Evolutionary conservation across 2,888 invertebrate species (phyloP).

Genomic region (Sycophila texana): DNA sequence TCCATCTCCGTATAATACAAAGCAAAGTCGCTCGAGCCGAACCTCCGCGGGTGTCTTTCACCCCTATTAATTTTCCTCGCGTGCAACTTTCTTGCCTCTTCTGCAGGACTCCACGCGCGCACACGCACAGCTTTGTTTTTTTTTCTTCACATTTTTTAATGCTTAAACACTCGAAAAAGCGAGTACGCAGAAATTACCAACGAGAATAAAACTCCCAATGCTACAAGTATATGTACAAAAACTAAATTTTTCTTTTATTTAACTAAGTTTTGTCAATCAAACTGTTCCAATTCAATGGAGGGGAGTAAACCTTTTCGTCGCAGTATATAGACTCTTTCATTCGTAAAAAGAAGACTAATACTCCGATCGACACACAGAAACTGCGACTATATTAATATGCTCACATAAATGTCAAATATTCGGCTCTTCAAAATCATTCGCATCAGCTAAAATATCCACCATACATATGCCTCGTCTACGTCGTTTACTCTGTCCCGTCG

Average conservation of each 20-base stretch:
- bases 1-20: neutral
- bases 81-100: neutral
- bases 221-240: too few relatives aligned
- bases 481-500: neutral
- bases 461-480: neutral
- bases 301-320: neutral
- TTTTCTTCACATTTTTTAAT: neutral
- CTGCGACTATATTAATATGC: too few relatives aligned
- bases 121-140: slow-evolving; percentile 12
- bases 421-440: too few relatives aligned
- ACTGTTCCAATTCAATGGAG: too few relatives aligned
- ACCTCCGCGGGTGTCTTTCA: slow-evolving; percentile 37
- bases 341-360: too few relatives aligned
- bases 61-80: slow-evolving; percentile 11
- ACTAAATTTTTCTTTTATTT: neutral
- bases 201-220: too few relatives aligned
- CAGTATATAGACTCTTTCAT: too few relatives aligned
- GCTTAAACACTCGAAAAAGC: too few relatives aligned
- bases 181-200: neutral
- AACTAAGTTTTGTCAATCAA: neutral
- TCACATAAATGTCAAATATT: too few relatives aligned
- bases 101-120: neutral
- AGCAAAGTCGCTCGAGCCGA: slow-evolving; percentile 34
- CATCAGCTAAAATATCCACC: too few relatives aligned
- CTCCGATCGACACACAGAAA: too few relatives aligned